Evolutionary conservation across 2,888 invertebrate species (phyloP).

Genomic region (Oscheius sp.): DNA sequence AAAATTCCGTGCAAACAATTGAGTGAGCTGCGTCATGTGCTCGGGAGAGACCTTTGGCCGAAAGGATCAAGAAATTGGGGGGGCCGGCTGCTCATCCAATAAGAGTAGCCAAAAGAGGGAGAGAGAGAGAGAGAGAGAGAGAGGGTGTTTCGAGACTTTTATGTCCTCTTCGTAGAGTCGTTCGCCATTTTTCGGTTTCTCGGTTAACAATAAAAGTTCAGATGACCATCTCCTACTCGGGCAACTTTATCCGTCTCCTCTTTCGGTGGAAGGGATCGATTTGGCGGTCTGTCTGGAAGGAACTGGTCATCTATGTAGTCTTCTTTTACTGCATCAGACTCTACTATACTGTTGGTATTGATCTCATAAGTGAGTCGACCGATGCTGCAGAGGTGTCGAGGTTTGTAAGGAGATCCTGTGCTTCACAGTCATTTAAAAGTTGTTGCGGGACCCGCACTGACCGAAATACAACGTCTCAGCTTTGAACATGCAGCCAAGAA

Average conservation of each 20-base stretch:
- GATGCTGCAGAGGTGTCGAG: slow-evolving; percentile 39
- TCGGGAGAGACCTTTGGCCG: background rate
- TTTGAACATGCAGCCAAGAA: too few relatives aligned
- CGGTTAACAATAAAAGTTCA: background rate
- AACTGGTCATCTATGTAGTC: slow-evolving; percentile 53
- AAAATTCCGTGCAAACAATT: too few relatives aligned
- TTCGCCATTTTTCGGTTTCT: slow-evolving; percentile 3
- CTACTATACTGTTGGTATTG: slow-evolving; percentile 53
- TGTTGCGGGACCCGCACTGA: too few relatives aligned
- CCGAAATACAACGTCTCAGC: too few relatives aligned
- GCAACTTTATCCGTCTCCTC: slow-evolving; percentile 55
- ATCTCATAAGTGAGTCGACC: slow-evolving; percentile 30
- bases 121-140: too few relatives aligned
- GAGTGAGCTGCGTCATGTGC: background rate
- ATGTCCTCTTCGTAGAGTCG: background rate
- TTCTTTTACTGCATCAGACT: slow-evolving; percentile 52
- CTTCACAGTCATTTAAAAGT: too few relatives aligned
- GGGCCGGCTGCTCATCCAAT: background rate
- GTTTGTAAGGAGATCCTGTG: background rate
- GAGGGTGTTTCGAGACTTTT: background rate
- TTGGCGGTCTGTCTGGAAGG: slow-evolving; percentile 54
- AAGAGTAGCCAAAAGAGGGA: background rate
- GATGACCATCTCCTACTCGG: slow-evolving; percentile 64
- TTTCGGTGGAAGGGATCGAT: slow-evolving; percentile 66
- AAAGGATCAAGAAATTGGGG: background rate